These are phyloP conservation scores for Argentina silus DNA, from an alignment of 2,797 vertebrate species.

Conservation along the genomic window DNA sequence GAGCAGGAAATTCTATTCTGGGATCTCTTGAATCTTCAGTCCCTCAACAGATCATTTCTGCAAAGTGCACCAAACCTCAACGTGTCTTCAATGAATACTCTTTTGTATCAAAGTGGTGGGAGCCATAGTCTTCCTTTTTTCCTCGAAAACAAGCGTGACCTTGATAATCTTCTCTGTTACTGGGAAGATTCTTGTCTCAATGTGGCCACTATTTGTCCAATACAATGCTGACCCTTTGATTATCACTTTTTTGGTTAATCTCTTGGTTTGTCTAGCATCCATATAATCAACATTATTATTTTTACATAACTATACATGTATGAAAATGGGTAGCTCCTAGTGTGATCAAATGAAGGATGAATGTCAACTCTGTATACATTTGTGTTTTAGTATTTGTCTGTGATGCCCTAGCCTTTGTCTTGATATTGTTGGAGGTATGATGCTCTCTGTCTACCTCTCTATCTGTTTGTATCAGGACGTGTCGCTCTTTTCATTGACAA, in stretches of 20 bases:
- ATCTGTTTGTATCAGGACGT: background rate
- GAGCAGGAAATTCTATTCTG: slow-evolving; percentile 64
- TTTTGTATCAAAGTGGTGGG: slow-evolving; percentile 32
- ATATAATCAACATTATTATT: no score
- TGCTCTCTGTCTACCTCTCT: background rate
- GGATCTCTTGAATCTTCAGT: slow-evolving; percentile 51
- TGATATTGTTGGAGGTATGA: background rate
- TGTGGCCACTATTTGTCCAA: no score
- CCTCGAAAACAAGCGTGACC: slow-evolving; percentile 17
- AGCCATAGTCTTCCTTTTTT: slow-evolving; percentile 25
- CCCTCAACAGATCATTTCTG: slow-evolving; percentile 51
- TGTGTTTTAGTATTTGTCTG: no score
- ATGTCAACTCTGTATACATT: no score
- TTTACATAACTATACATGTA: no score
- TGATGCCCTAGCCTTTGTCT: no score
- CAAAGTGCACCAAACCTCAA: slow-evolving; percentile 45
- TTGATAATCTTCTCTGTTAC: background rate
- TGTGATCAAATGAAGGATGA: no score
- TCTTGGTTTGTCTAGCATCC: background rate
- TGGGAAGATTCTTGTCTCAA: slow-evolving; percentile 5
- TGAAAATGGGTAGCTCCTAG: no score
- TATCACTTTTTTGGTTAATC: background rate
- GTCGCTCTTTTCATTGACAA: background rate
- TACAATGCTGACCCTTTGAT: no score
- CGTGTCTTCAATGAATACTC: slow-evolving; percentile 37